Evolutionary conservation across 2,797 vertebrate species (phyloP).

Genomic region (Sebastes paucispinis): DNA sequence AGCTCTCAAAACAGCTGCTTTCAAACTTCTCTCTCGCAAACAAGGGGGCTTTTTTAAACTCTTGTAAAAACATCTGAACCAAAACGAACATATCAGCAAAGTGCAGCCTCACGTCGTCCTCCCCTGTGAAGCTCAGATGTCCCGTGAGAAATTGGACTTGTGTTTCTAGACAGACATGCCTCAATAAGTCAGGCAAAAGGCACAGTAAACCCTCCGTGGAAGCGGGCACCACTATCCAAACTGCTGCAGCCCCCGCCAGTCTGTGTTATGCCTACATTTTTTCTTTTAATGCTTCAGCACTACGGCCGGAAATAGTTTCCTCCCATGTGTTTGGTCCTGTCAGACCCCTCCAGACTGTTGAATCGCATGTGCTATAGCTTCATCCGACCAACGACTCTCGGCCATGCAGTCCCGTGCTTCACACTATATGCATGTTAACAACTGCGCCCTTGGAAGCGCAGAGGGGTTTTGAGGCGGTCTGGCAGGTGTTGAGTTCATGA

Average conservation of each 20-base stretch:
- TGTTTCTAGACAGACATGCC: conserved; percentile 75
- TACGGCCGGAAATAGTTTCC: conserved; percentile 25
- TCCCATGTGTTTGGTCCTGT: conserved; percentile 18
- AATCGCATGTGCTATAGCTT: conserved; percentile 16
- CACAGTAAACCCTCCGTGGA: conserved; percentile 72
- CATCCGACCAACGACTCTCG: background rate
- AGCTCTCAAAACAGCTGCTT: conserved; percentile 80
- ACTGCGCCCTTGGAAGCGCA: conserved; percentile 54
- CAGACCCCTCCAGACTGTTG: conserved; percentile 24
- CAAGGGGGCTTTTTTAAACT: conserved; percentile 52
- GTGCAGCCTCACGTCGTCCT: conserved; percentile 62
- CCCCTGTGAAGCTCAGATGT: conserved; percentile 65
- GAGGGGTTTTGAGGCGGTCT: conserved; percentile 53
- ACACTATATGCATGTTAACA: conserved; percentile 72
- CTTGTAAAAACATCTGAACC: conserved; percentile 65
- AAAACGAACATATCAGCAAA: conserved; percentile 79
- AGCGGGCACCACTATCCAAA: conserved; percentile 74
- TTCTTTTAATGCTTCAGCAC: conserved; percentile 45
- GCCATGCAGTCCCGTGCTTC: conserved; percentile 38
- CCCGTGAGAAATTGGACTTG: conserved; percentile 74
- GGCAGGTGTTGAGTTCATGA: conserved; percentile 83
- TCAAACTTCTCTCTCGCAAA: conserved; percentile 75
- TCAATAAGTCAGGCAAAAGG: conserved; percentile 79
- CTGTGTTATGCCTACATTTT: conserved; percentile 66
- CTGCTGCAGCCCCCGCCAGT: conserved; percentile 61